A percentile compares a stretch with the other conserved stretches of the same genome.
phyloP scores from a whole-genome alignment of 2,113 vertebrate genomes.

The Psittacula cyanocephala region DNA sequence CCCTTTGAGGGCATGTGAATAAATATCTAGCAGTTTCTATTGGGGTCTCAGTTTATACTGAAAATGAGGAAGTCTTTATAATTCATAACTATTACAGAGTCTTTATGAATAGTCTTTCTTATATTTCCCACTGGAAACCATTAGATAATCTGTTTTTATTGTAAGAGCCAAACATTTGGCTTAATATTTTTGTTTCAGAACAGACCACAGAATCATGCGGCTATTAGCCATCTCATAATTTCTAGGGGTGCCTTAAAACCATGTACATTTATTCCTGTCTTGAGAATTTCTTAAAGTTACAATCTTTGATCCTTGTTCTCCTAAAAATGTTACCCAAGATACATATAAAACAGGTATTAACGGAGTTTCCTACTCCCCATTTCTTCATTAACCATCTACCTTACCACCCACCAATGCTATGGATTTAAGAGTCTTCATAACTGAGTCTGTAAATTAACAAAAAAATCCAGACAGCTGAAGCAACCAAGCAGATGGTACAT shows the following conservation, averaged over 20 bases:
- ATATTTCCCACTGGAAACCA: constrained; percentile 73
- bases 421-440: constrained; percentile 77
- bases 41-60: constrained; percentile 41
- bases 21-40: constrained; percentile 46
- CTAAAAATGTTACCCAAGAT: constrained; percentile 73
- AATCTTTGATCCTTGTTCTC: constrained; percentile 73
- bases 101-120: constrained; percentile 72
- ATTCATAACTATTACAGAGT: constrained; percentile 69
- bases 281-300: constrained; percentile 70
- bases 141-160: constrained; percentile 78
- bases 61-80: constrained; percentile 69
- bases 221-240: constrained; percentile 76
- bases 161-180: constrained; percentile 66
- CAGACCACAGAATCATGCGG: constrained; percentile 63
- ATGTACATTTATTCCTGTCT: constrained; percentile 54
- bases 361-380: constrained; percentile 71
- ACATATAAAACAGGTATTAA: constrained; percentile 75
- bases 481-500: constrained; percentile 55
- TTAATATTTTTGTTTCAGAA: constrained; percentile 71
- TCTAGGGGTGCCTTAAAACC: constrained; percentile 69
- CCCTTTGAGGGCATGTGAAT: constrained; percentile 29
- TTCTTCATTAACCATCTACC: constrained; percentile 76
- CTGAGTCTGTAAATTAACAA: constrained; percentile 73
- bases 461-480: constrained; percentile 63
- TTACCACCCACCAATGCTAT: constrained; percentile 71